These are phyloP conservation scores for Subacronicta megacephala DNA, from an alignment of 2,888 invertebrate species.

Conservation along the genomic window DNA sequence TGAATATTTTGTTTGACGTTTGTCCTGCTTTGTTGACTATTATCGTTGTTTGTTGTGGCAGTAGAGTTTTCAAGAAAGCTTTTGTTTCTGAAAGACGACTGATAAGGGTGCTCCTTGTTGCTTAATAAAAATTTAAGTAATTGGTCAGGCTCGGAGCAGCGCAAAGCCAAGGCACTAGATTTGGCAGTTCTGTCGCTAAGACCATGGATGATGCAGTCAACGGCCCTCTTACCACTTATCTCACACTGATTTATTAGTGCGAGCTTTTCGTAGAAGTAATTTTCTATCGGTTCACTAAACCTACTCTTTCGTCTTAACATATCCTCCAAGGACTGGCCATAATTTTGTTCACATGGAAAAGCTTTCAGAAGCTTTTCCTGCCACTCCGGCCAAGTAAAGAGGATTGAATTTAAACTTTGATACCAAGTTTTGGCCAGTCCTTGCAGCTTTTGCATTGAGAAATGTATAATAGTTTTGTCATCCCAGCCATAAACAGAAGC, in stretches of 20 bases:
- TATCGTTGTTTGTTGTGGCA: not conserved
- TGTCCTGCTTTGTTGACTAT: not conserved
- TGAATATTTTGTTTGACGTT: not conserved
- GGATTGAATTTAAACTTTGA: conserved; percentile 40
- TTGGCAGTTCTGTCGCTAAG: conserved; percentile 25
- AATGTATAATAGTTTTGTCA: conserved; percentile 41
- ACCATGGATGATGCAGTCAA: conserved; percentile 40
- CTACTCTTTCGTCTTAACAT: conserved; percentile 47
- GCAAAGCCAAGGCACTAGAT: conserved; percentile 19
- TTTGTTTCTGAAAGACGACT: not conserved
- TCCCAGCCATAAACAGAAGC: conserved; percentile 38
- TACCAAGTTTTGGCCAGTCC: conserved; percentile 56
- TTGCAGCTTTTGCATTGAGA: conserved; percentile 23
- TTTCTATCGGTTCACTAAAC: conserved; percentile 11
- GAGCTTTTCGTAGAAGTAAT: conserved; percentile 15
- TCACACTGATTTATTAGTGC: conserved; percentile 5
- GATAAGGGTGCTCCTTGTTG: conserved; percentile 7
- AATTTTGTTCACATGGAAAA: conserved; percentile 55
- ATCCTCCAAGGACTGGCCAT: conserved; percentile 48
- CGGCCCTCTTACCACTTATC: conserved; percentile 22
- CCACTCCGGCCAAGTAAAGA: conserved; percentile 56
- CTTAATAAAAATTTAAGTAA: conserved; percentile 14
- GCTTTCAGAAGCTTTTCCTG: conserved; percentile 46
- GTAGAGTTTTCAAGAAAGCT: not conserved
- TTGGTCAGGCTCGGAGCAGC: conserved; percentile 12